phyloP scores from a whole-genome alignment of 2,888 invertebrate species.

The Invenusta paracnida region DNA sequence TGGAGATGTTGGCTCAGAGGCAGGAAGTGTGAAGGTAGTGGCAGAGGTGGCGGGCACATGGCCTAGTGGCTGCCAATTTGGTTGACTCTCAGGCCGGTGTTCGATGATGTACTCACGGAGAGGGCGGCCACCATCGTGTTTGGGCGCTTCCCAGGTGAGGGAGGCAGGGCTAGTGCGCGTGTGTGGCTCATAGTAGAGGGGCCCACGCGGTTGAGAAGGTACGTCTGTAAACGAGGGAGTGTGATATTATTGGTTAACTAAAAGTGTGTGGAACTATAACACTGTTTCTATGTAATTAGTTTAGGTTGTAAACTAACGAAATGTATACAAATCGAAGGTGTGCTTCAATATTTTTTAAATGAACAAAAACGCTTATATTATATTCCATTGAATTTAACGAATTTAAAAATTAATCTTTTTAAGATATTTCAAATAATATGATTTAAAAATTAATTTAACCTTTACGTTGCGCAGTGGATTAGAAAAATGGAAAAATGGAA shows the following conservation, averaged over 20 bases:
- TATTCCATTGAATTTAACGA: too few species aligned
- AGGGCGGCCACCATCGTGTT: conserved; percentile 46
- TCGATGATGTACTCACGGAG: conserved; percentile 40
- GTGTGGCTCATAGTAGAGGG: conserved; percentile 48
- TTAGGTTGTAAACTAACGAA: too few species aligned
- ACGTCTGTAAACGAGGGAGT: conserved; percentile 49
- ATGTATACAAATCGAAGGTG: too few species aligned
- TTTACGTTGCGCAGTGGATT: too few species aligned
- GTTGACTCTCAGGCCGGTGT: not conserved
- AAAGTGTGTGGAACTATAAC: too few species aligned
- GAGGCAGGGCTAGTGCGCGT: conserved; percentile 51
- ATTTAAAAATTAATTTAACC: too few species aligned
- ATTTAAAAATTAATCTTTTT: too few species aligned
- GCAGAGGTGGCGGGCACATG: conserved; percentile 10
- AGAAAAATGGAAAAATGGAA: too few species aligned
- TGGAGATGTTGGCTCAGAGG: conserved; percentile 24
- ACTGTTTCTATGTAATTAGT: too few species aligned
- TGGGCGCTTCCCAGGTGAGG: conserved; percentile 47
- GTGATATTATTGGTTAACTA: not conserved
- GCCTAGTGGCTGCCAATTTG: conserved; percentile 42
- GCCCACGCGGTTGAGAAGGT: conserved; percentile 53
- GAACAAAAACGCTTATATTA: too few species aligned
- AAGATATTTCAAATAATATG: too few species aligned
- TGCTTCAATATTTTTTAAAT: too few species aligned
- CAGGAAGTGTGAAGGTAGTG: not conserved